A percentile compares a stretch with the other conserved stretches of the same genome.
Conservation (phyloP, 1,140 invertebrate species). For the Drosophila ananassae region DNA sequence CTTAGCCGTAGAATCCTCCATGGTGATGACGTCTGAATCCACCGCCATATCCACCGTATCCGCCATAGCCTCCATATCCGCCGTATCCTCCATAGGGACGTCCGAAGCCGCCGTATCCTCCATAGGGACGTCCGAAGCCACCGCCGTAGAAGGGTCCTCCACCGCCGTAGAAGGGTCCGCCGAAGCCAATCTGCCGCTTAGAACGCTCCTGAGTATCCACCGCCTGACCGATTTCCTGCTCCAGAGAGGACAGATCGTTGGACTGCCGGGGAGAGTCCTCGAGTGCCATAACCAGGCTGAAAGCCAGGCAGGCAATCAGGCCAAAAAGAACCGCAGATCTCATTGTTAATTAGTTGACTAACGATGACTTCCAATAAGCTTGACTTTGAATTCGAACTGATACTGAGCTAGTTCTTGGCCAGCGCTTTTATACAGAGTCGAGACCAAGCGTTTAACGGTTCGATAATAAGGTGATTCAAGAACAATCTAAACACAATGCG, state of each 20-base stretch:
- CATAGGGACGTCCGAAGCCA: neutral
- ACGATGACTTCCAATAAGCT: constrained; percentile 1
- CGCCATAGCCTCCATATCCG: constrained; percentile 3
- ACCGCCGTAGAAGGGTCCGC: neutral
- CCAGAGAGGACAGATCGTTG: constrained; percentile 37
- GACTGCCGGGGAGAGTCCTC: constrained; percentile 14
- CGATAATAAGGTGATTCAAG: constrained; percentile 71
- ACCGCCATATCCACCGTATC: constrained; percentile 14
- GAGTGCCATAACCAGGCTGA: constrained; percentile 14
- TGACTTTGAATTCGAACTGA: constrained; percentile 50
- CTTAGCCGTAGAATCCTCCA: constrained; percentile 14
- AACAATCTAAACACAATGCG: constrained; percentile 55
- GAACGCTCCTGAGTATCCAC: constrained; percentile 30
- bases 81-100: neutral
- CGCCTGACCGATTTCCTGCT: constrained; percentile 29
- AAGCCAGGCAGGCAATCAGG: constrained; percentile 33
- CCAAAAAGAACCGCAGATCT: constrained; percentile 50
- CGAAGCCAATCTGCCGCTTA: constrained; percentile 48
- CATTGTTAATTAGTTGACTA: constrained; percentile 39
- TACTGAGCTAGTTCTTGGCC: neutral
- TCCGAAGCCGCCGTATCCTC: neutral
- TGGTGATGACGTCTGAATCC: constrained; percentile 14
- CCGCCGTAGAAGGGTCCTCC: constrained; percentile 4
- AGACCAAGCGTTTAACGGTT: constrained; percentile 51
- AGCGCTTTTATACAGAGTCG: constrained; percentile 41